Conservation (phyloP, 2,888 invertebrate genomes). For the Sphaerophoria taeniata region DNA sequence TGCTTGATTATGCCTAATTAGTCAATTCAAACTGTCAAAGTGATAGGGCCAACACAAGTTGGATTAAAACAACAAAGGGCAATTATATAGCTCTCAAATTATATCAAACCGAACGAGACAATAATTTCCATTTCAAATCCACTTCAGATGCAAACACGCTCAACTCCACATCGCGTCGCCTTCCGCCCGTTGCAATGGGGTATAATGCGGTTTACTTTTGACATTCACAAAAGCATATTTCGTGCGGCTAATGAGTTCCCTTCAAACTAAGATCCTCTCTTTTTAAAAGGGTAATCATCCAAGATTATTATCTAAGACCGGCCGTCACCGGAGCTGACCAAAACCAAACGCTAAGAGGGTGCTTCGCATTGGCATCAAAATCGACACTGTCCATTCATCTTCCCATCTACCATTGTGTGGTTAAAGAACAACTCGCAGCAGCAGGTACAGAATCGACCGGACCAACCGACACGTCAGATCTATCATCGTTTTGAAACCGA, state of each 20-base stretch:
- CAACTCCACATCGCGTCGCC: not conserved
- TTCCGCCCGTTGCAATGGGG: not conserved
- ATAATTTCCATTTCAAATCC: slow-evolving; percentile 35
- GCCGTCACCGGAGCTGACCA: slow-evolving; percentile 15
- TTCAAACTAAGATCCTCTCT: slow-evolving; percentile 19
- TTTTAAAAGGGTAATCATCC: slow-evolving; percentile 48
- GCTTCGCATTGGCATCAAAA: slow-evolving; percentile 20
- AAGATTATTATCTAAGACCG: slow-evolving; percentile 52
- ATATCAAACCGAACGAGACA: slow-evolving; percentile 9
- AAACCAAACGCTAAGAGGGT: slow-evolving; percentile 32
- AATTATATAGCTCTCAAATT: slow-evolving; percentile 20
- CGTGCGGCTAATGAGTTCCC: slow-evolving; percentile 65
- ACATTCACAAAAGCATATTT: slow-evolving; percentile 49
- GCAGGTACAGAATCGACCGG: slow-evolving; percentile 54
- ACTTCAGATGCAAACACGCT: slow-evolving; percentile 36
- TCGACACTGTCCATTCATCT: slow-evolving; percentile 36
- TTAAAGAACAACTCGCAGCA: slow-evolving; percentile 18
- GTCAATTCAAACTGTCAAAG: slow-evolving; percentile 31
- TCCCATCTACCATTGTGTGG: slow-evolving; percentile 32
- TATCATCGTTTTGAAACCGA: slow-evolving; percentile 47
- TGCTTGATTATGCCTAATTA: slow-evolving; percentile 10
- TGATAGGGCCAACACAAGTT: slow-evolving; percentile 4
- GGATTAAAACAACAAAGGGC: not conserved
- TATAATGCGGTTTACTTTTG: slow-evolving; percentile 40
- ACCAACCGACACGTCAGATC: slow-evolving; percentile 40